A percentile compares a stretch with the other conserved stretches of the same genome.
phyloP scores from a whole-genome alignment of 2,113 vertebrate species.

The Oriolus oriolus region DNA sequence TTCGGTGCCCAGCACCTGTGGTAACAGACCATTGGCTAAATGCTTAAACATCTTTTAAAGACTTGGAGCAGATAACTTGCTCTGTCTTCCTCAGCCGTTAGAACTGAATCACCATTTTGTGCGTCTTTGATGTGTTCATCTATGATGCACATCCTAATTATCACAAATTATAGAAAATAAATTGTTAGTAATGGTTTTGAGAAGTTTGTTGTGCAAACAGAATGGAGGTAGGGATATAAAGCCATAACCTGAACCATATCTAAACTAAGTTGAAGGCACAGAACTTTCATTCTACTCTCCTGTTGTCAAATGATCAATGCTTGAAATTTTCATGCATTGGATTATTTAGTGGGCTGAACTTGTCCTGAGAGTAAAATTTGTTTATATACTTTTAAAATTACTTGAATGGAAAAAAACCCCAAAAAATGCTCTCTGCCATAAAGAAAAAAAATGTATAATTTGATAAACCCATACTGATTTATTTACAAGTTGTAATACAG shows the following conservation, averaged over 20 bases:
- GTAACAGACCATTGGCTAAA: neutral
- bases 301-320: neutral
- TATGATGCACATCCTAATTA: neutral
- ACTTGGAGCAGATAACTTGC: neutral
- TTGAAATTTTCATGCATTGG: neutral
- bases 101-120: neutral
- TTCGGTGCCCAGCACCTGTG: neutral
- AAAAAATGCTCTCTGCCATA: neutral
- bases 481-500: neutral
- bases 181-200: neutral
- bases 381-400: neutral
- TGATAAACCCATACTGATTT: neutral
- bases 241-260: neutral
- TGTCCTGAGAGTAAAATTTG: neutral
- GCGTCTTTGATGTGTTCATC: rapidly evolving
- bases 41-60: neutral
- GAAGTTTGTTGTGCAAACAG: neutral
- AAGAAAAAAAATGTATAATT: neutral
- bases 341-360: neutral
- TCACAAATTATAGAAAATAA: neutral
- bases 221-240: neutral
- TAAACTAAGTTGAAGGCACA: neutral
- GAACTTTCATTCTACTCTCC: neutral
- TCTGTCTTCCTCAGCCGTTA: neutral
- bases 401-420: neutral